Conservation (phyloP, 2,113 vertebrate species). For the Gambusia holbrooki region DNA sequence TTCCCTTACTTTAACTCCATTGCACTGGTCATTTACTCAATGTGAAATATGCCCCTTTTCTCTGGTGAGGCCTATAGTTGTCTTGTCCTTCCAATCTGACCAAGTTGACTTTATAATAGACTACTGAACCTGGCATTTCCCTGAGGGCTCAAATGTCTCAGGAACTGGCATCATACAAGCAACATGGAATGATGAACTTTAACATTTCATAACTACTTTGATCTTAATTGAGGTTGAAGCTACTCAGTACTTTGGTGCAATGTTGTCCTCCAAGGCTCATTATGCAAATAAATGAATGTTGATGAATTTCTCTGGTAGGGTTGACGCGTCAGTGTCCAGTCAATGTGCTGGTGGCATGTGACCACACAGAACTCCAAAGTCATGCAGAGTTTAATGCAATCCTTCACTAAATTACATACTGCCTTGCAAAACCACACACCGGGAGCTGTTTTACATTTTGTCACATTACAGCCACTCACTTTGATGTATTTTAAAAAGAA, state of each 20-base stretch:
- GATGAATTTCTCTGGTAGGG: constrained; percentile 19
- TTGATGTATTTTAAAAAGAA: not conserved
- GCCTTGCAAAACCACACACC: not conserved
- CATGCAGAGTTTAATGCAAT: not conserved
- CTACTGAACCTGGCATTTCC: constrained; percentile 24
- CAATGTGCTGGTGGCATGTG: constrained; percentile 23
- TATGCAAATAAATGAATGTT: constrained; percentile 34
- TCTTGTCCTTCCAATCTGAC: constrained; percentile 18
- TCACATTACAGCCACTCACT: not conserved
- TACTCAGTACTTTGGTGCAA: constrained; percentile 6
- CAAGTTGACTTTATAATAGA: constrained; percentile 13
- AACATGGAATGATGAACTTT: constrained; percentile 40
- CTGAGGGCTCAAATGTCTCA: constrained; percentile 9
- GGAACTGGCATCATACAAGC: constrained; percentile 2
- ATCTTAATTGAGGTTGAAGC: constrained; percentile 42
- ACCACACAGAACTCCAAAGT: constrained; percentile 18
- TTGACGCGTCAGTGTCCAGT: not conserved
- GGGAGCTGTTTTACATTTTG: not conserved
- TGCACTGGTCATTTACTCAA: not conserved
- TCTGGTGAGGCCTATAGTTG: constrained; percentile 20
- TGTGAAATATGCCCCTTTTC: constrained; percentile 10
- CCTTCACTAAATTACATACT: not conserved
- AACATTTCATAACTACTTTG: constrained; percentile 51
- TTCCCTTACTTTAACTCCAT: not conserved
- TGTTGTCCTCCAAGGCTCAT: constrained; percentile 35